Evolutionary conservation across 1,140 invertebrate species (phyloP), one percentile per base, ranked within the genome.

Genomic region (Saccostrea echinata): DNA sequence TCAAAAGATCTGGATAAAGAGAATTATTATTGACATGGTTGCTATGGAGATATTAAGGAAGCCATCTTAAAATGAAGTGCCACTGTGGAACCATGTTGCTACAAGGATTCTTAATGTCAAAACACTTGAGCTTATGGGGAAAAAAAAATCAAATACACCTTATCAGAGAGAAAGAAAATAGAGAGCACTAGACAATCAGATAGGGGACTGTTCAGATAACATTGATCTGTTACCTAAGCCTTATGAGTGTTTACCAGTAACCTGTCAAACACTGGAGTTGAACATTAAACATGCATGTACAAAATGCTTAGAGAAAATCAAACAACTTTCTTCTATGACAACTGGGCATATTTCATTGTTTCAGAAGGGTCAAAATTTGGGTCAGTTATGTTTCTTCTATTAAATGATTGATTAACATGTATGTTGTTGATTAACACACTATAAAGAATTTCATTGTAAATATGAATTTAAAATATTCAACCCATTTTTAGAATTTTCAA

Each of bases 131-230:
- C 68, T 30, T 76, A 30, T 30, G 24, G 24, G 21, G 8, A 30
- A 76, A 76, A 71, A 71, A 30, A 76, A 76, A 76, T 76, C 68
- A 35, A 76, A 33, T 76, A 76, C 24, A 30, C 27, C 68, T 76
- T 76, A 76, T 76, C 68, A 30, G 27, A 13, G 68, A 6, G 4
- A 71, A 30, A 76, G 9, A 43, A 27, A 76, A 18, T 33, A 30
- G 68, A 76, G 16, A 76, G 68, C 68, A 76, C 68, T 76, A 76
- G 68, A 76, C 27, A 30, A 76, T 76, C 27, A 1, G 68, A 76
- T 76, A 76, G 68, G 24, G 68, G 27, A 27, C 16, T 30, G 24
- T 33, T 76, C 68, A 30, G 68, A 76, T 76, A 76, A 30, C 16
- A 76, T 76, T 33, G 30, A 76, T 76, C 68, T 16, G 68, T 30